Evolutionary conservation across 1,140 invertebrate species (phyloP), one percentile per base, ranked within the genome.

Genomic region (Lordiphosa clarofinis): DNA sequence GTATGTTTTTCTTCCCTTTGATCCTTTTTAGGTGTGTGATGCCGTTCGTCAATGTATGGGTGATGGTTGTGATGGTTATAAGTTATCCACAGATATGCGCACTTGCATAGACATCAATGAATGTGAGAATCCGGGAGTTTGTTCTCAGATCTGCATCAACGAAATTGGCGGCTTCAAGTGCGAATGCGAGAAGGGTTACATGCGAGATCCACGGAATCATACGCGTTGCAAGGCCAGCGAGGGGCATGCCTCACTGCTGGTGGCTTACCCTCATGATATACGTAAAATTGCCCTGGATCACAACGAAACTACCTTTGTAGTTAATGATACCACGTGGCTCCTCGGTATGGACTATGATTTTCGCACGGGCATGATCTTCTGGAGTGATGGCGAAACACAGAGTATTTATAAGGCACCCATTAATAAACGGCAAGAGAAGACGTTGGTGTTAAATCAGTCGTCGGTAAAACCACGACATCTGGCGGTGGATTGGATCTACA

Each of bases 401-500:
- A 94, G 94, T 88, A 97, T 98, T 72, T 96, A 96, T 88, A 97
- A 96, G 93, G 95, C 96, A 12, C 96, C 96, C 6, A 96, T 97
- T 52, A 96, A 97, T 73, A 96, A 97, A 90, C 96, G 96, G 7
- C 94, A 93, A 71, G 94, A 96, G 49, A 93, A 94, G 61, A 93
- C 92, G 0, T 93, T 95, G 4, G 94, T 98, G 1, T 94, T 98
- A 10, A 93, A 93, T 13, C 92, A 96, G 42, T 94, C 96, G 86
- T n/a, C n/a, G n/a, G n/a, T n/a, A n/a, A n/a, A n/a, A n/a, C n/a
- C n/a, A n/a, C n/a, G n/a, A n/a, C n/a, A n/a, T n/a, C 89, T 99
- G 42, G 97, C 97, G 1, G 95, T 99, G 35, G 98, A 99, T 90
- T 99, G 98, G 98, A 94, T 99, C 48, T 97, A 99, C 89, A 95